These are phyloP conservation scores for Odontophorus gujanensis DNA, from an alignment of 2,113 vertebrate species.

Conservation along the genomic window DNA sequence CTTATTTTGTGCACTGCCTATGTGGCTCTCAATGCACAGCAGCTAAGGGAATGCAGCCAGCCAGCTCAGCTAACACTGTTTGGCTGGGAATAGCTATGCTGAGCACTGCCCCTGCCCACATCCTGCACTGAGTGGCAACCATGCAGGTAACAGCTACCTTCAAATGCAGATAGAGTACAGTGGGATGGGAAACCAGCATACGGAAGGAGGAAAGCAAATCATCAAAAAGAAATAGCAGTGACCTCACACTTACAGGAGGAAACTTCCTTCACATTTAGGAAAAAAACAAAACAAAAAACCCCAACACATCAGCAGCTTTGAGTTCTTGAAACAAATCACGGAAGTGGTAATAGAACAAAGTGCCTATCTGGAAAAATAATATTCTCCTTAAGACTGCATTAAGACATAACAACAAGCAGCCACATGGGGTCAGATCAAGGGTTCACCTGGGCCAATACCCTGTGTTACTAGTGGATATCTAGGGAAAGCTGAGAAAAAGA, in stretches of 20 bases:
- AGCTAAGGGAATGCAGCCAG: not conserved
- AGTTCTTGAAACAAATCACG: not conserved
- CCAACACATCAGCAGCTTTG: not conserved
- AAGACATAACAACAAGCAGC: not conserved
- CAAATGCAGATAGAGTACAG: not conserved
- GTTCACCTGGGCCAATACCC: not conserved
- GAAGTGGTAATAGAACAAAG: not conserved
- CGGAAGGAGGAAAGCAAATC: not conserved
- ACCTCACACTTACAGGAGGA: not conserved
- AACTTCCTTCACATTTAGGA: not conserved
- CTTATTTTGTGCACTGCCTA: not conserved
- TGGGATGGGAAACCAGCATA: fast-evolving
- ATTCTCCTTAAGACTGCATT: not conserved
- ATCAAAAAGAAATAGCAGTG: not conserved
- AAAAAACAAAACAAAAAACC: not conserved
- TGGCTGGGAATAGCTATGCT: not conserved
- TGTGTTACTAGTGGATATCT: not conserved
- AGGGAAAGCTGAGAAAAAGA: slow-evolving; percentile 2
- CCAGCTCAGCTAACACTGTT: not conserved
- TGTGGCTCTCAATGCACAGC: fast-evolving
- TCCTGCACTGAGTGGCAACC: not conserved
- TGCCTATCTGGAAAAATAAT: not conserved
- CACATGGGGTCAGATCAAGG: not conserved
- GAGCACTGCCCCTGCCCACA: not conserved
- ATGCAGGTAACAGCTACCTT: not conserved